Base-by-base conservation (phyloP, 2,113 vertebrate genomes). In the Seriola aureovittata region DNA sequence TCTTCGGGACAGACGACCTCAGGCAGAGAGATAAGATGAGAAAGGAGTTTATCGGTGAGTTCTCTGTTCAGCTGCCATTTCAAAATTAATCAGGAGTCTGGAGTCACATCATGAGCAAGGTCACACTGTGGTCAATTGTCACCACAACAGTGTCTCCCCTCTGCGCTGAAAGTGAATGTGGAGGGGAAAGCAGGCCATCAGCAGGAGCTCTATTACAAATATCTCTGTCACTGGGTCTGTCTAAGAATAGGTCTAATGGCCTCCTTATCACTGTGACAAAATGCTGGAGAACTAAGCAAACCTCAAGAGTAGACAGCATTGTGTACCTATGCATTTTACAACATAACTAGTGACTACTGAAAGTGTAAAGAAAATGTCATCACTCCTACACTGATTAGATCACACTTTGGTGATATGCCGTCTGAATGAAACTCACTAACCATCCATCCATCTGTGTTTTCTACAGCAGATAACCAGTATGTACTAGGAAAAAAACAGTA, bases 1-100 rank as follows among this genome's bases (percentile, higher is more conserved):
- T 99, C 92, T 93, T 99, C 29, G 96, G 97, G 7, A 95, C 94
- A 0, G 97, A 98, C 42, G 97, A 98, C 85, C 95, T 99, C 57
- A 93, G 95, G 7, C 85, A 94, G 32, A 96, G 98, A 62, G 94
- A 96, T 48, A 97, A 96, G 78, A 97, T 98, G 84, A 96, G 98
- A 54, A 97, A 98, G 0, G 98, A 99, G 90, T 98, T 99, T 80
- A 96, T 99, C 0, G 98, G 98, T 99, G 93, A 40, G 91, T 83
- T 64, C 3, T 21, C 23, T 23, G 1, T 67, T 63, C 11, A 1
- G 48, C 65, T 62, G 54, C 76, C 55, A 9, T 19, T 71, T 55
- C 40, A 75, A 71, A 52, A 42, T 74, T 29, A n/a, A 12, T 70
- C 12, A 19, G 42, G n/a, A 50, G 64, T 50, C 50, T 32, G 40